Percentiles rank a stretch among this genome's conserved stretches.
Conservation (phyloP, 2,888 invertebrate genomes). For the Clistopyga incitator region DNA sequence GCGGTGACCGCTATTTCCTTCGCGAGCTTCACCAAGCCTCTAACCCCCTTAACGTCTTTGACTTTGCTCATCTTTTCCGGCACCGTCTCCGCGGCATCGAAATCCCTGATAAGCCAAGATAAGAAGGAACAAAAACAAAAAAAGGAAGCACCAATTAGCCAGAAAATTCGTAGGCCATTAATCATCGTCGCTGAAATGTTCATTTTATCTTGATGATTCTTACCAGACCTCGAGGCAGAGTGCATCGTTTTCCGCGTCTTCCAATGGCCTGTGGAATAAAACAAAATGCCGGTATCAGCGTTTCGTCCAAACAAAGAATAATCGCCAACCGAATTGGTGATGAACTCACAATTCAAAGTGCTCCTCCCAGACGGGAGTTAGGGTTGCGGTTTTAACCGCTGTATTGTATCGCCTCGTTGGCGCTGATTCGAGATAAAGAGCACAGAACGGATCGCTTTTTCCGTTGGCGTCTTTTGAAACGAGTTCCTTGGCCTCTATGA, state of each 20-base stretch:
- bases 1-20: conserved; percentile 97
- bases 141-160: conserved; percentile 20
- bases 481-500: conserved; percentile 94
- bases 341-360: conserved; percentile 96
- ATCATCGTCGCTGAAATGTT: background rate
- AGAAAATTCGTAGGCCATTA: background rate
- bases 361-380: conserved; percentile 98
- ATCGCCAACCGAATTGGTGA: background rate
- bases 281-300: background rate
- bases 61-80: conserved; percentile 95
- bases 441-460: conserved; percentile 99
- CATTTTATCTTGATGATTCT: conserved; percentile 76
- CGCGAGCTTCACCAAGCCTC: conserved; percentile 92
- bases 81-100: conserved; percentile 95
- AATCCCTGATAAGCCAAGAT: conserved; percentile 87
- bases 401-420: conserved; percentile 93
- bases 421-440: conserved; percentile 93
- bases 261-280: conserved; percentile 88
- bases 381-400: conserved; percentile 94
- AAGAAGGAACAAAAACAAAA: too few relatives aligned
- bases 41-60: conserved; percentile 93
- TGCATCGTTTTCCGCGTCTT: conserved; percentile 90
- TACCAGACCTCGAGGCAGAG: conserved; percentile 93
- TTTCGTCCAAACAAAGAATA: background rate
- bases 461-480: conserved; percentile 95